These are phyloP conservation scores for Ips nitidus DNA, from an alignment of 1,140 invertebrate species.

Conservation along the genomic window DNA sequence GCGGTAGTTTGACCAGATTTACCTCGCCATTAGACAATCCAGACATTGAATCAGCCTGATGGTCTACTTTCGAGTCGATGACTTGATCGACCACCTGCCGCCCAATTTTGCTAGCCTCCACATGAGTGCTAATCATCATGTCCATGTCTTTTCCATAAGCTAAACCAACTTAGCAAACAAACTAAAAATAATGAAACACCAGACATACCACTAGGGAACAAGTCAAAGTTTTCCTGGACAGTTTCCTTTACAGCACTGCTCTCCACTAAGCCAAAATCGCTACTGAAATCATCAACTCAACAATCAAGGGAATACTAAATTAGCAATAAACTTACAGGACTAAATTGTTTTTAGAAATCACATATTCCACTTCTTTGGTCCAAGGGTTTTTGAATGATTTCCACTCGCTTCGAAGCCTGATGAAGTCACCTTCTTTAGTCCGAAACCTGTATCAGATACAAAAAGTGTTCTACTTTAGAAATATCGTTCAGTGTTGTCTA, in stretches of 20 bases:
- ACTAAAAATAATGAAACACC: no score
- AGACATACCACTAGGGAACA: conserved; percentile 51
- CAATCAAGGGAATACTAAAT: no score
- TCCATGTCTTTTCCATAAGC: conserved; percentile 63
- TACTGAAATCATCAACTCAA: conserved; percentile 47
- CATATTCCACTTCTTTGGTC: conserved; percentile 89
- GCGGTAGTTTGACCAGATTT: conserved; percentile 1
- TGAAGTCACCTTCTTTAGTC: conserved; percentile 73
- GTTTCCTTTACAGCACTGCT: conserved; percentile 55
- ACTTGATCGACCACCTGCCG: conserved; percentile 75
- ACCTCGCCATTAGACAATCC: conserved; percentile 38
- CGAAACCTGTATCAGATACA: conserved; percentile 70
- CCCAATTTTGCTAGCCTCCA: conserved; percentile 80
- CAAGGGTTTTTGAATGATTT: conserved; percentile 87
- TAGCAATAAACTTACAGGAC: conserved; percentile 59
- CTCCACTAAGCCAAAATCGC: conserved; percentile 56
- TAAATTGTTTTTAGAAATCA: conserved; percentile 82
- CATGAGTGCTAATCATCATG: conserved; percentile 68
- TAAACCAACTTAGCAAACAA: conserved; percentile 22
- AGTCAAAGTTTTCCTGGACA: conserved; percentile 60
- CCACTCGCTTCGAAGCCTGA: conserved; percentile 79
- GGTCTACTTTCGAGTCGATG: no score
- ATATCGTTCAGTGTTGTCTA: neutral
- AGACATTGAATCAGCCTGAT: no score
- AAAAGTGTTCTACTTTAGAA: neutral